Evolutionary conservation across 2,113 vertebrate species (phyloP), one percentile per base, ranked within the genome.

Genomic region (Pelmatolapia mariae): DNA sequence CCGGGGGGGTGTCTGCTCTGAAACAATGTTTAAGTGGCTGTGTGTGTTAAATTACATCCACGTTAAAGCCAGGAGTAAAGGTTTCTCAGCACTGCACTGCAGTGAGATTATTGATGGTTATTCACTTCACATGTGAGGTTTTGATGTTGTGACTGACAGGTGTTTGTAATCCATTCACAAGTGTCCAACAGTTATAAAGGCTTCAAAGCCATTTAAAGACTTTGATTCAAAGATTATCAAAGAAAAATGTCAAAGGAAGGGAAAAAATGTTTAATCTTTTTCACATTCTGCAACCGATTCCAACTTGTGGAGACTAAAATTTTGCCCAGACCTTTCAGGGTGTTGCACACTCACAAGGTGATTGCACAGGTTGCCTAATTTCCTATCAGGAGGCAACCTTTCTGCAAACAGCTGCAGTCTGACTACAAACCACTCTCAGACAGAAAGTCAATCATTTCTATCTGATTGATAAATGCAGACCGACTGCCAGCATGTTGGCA

Each of bases 351-450:
- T 12, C 18, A 66, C 31, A n/a, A 66, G 4, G 31, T 1, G 18
- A 66, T 66, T 66, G 31, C 31, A 5, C 18, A 66, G 61, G 61
- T 38, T 66, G 6, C 61, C 3, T 8, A 8, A 7, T 66, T n/a
- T 2, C 61, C 31, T 36, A 36, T 36, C 33, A 36, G 18, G 10
- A 66, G 0, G 18, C 4, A 8, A 66, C 18, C 1, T 66, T 38
- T 66, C 18, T 66, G 31, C 59, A 36, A 36, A 36, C 9, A 61
- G 29, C 29, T 61, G 29, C 3, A 33, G 59, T 3, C 16, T 3
- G 2, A 63, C 59, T 19, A 0, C 59, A 19, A 19, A 33, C 1
- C 16, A 66, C 6, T 0, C 31, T 0, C 61, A 36, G 31, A n/a
- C 6, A 66, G 31, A 66, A 36, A 12, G 4, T 59, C 56, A 9